phyloP scores from a whole-genome alignment of 2,888 invertebrate species.

The Meiosimyza platycephala region DNA sequence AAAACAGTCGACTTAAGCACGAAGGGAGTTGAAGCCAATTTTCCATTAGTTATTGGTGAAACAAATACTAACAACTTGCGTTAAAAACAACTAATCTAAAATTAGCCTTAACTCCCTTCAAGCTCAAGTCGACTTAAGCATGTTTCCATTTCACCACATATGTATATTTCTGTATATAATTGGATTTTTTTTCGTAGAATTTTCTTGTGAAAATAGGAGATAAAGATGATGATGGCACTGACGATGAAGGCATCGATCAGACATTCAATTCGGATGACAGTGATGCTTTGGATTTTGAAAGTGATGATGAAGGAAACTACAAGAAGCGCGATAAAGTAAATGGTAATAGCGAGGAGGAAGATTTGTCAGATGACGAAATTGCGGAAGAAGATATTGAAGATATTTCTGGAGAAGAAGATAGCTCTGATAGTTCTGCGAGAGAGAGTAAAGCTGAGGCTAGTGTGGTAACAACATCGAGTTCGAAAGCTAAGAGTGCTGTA shows the following conservation, averaged over 20 bases:
- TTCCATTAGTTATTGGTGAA: too few species aligned
- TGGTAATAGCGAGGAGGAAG: constrained; percentile 51
- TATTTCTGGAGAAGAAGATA: constrained; percentile 58
- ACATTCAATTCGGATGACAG: constrained; percentile 61
- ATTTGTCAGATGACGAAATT: constrained; percentile 50
- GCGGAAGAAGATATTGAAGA: constrained; percentile 62
- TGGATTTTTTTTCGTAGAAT: constrained; percentile 49
- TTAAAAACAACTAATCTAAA: too few species aligned
- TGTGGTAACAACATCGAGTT: not conserved
- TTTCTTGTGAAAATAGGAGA: constrained; percentile 58
- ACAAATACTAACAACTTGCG: too few species aligned
- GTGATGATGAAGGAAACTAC: constrained; percentile 71
- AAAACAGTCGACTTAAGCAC: too few species aligned
- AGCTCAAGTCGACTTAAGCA: too few species aligned
- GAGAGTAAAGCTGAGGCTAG: constrained; percentile 43
- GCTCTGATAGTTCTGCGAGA: constrained; percentile 20
- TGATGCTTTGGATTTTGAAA: constrained; percentile 68
- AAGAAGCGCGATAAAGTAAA: constrained; percentile 45
- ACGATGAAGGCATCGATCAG: constrained; percentile 61
- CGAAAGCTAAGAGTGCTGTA: not conserved
- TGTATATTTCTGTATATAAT: constrained; percentile 7
- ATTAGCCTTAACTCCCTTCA: too few species aligned
- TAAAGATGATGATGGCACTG: constrained; percentile 68
- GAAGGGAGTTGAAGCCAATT: too few species aligned
- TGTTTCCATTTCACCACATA: too few species aligned